Evolutionary conservation across 2,797 vertebrate genomes (phyloP), one percentile per base, ranked within the genome.

Genomic region (Smutsia temminckii): DNA sequence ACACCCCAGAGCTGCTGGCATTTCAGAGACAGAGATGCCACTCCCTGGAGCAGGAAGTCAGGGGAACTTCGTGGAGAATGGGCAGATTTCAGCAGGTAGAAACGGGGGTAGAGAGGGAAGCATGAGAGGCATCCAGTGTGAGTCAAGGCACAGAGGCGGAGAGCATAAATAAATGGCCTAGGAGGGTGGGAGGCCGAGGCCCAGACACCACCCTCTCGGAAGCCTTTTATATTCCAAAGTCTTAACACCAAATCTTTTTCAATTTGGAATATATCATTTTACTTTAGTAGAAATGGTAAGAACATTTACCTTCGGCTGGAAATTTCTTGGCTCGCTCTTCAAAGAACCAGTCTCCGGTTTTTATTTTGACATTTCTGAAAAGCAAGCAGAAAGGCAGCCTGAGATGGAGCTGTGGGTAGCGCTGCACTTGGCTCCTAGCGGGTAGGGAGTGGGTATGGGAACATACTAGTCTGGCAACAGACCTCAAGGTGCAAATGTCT

Each of bases 271-370:
- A 5, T 3, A 37, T 34, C 14, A 2, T n/a, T 63, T 79, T 16
- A 80, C 53, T 68, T n/a, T 0, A 68, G 78, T 18, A n/a, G 75
- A 72, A 57, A n/a, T 21, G 25, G 8, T 59, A 51, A 88, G 23
- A 68, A 37, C 64, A 4, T 72, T 97, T 98, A 99, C 99, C 99
- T 99, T 98, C 98, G 55, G 91, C n/a, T 14, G 99, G 99, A 94
- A 99, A 99, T 97, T 99, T 99, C 98, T 99, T 99, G 25, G 98
- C 98, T 98, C 98, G 98, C 95, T 99, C 99, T 92, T 99, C 99
- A 71, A 99, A 98, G 98, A 99, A 99, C 99, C 99, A 99, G 25
- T 99, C 99, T 74, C 99, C 99, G 74, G 99, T 99, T 95, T 99
- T 99, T 97, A 99, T 97, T 98, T 99, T 99, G 94, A 99, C 94